These are phyloP conservation scores for Anableps anableps DNA, from an alignment of 2,797 vertebrate genomes.

Conservation along the genomic window DNA sequence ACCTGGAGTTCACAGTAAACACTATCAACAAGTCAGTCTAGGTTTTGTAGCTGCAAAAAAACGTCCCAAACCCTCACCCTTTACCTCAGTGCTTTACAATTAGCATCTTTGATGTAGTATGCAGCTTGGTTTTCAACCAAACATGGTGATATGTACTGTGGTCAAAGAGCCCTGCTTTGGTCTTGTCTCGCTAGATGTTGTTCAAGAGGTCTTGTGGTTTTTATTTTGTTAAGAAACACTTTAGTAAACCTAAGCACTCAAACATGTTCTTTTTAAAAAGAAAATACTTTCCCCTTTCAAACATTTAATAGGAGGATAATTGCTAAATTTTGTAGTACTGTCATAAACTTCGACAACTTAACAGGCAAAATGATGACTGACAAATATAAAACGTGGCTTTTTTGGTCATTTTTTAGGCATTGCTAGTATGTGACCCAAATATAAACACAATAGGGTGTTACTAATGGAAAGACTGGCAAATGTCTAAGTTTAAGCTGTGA, in stretches of 20 bases:
- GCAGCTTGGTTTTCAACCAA: background rate
- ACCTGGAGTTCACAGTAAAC: background rate
- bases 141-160: background rate
- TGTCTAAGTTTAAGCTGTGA: background rate
- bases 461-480: background rate
- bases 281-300: background rate
- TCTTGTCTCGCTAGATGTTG: background rate
- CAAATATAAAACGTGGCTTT: background rate
- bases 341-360: background rate
- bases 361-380: background rate
- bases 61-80: background rate
- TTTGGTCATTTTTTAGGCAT: background rate
- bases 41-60: background rate
- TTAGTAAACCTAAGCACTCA: background rate
- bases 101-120: background rate
- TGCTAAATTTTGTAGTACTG: background rate
- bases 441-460: background rate
- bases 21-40: background rate
- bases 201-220: background rate
- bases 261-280: background rate
- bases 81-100: background rate
- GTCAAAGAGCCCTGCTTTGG: background rate
- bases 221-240: background rate
- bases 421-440: background rate
- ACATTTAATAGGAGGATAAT: background rate